These are phyloP conservation scores for Neoascia interrupta DNA, from an alignment of 2,888 invertebrate species.

Conservation along the genomic window DNA sequence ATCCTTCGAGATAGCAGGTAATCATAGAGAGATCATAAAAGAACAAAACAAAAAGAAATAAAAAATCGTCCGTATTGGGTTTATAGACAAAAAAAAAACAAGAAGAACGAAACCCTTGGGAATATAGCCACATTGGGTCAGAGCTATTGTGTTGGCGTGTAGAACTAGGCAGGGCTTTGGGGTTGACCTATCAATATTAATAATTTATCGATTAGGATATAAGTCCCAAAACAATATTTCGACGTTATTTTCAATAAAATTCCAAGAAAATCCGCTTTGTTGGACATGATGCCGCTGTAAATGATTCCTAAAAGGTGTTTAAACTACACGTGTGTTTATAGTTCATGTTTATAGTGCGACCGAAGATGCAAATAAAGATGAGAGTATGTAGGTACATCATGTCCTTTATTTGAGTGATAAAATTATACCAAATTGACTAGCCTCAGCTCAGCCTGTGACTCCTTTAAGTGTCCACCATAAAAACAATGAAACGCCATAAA, in stretches of 20 bases:
- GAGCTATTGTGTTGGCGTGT: constrained; percentile 17
- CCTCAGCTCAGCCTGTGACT: background rate
- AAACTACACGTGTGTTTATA: background rate
- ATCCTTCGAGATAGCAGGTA: constrained; percentile 20
- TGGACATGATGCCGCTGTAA: constrained; percentile 10
- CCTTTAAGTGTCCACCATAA: background rate
- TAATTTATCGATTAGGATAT: constrained; percentile 48
- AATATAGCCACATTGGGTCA: constrained; percentile 25
- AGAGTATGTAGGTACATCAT: too few species aligned
- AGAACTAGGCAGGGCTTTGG: background rate
- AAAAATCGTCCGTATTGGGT: constrained; percentile 1
- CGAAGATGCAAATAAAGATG: background rate
- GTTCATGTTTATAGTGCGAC: too few species aligned
- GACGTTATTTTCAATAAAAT: constrained; percentile 15
- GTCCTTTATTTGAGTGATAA: constrained; percentile 7
- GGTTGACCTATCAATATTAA: constrained; percentile 40
- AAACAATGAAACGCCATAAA: background rate
- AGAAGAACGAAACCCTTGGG: constrained; percentile 21
- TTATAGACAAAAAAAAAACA: constrained; percentile 11
- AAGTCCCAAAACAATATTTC: constrained; percentile 2
- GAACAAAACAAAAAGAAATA: background rate
- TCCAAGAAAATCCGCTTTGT: constrained; percentile 22
- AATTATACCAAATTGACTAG: constrained; percentile 1
- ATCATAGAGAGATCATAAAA: constrained; percentile 22
- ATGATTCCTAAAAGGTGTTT: background rate